Base-by-base conservation (phyloP, 2,888 invertebrate species). In the Hymenopus coronatus region DNA sequence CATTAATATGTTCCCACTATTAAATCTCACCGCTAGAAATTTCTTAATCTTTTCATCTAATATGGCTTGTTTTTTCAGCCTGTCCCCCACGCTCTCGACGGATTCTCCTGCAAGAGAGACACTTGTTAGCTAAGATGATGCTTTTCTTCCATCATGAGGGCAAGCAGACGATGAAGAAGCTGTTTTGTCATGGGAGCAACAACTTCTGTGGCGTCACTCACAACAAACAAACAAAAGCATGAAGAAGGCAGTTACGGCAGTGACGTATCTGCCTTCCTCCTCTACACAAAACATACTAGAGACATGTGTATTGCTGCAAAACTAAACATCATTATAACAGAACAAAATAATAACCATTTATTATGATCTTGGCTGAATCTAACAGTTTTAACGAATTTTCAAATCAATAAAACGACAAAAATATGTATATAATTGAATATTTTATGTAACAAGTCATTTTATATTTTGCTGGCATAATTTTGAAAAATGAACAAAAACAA, bases 41-140 rank as follows among this genome's bases (percentile, higher is more conserved):
- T 97, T 97, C 96, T 97, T 97, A 95, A 98, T 98, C 96, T 97
- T 97, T 94, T 97, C 97, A 94, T 97, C 97, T 94, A 98, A 96
- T 94, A 97, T 96, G 94, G 97, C 97, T 94, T 97, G 97, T 92
- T 96, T 96, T 95, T 96, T 97, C 94, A 96, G 95, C 93, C 95
- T 95, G 94, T 96, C 96, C 93, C 95, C 94, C 93, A 93, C 90
- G 87, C 91, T 90, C 90, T 92, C 92, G 83, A 91, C 90, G 85
- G 91, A 91, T 82, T 89, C 90, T 27, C 92, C 92, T 92, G 91
- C 83, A 92, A 91, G 90, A 91, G 89, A 91, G 90, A 90, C 87
- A 89, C 82, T 54, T 70, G 89, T 33, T 85, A 87, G 86, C 83
- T 28, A 25, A 28, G 83, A 89, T 70, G 54, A 20, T 70, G 54